Percentiles rank a stretch among this genome's conserved stretches.
phyloP scores from a whole-genome alignment of 1,140 invertebrate species.

The Amyelois transitella region DNA sequence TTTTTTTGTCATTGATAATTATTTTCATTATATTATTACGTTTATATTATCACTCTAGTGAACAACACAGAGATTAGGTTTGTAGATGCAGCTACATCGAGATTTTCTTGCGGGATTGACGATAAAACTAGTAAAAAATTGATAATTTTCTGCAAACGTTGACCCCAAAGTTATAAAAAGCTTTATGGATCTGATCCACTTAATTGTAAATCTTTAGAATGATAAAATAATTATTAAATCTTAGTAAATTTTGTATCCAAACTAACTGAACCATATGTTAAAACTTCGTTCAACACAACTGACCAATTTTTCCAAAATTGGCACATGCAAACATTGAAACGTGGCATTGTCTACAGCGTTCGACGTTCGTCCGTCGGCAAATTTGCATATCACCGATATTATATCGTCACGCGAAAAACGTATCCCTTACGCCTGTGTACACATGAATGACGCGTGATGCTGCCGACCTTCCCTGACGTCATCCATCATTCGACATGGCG shows the following conservation, averaged over 20 bases:
- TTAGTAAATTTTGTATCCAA: too few relatives aligned
- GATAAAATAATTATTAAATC: not conserved
- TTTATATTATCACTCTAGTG: too few relatives aligned
- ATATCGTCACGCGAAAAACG: slow-evolving; percentile 73
- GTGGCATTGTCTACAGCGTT: slow-evolving; percentile 33
- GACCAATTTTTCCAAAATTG: slow-evolving; percentile 3
- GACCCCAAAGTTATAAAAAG: too few relatives aligned
- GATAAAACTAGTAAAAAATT: too few relatives aligned
- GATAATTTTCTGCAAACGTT: too few relatives aligned
- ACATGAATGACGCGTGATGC: slow-evolving; percentile 73
- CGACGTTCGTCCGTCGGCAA: slow-evolving; percentile 49
- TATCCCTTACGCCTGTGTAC: slow-evolving; percentile 73
- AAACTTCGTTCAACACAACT: slow-evolving; percentile 14
- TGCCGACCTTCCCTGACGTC: slow-evolving; percentile 71
- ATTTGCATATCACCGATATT: slow-evolving; percentile 74
- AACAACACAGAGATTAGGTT: too few relatives aligned
- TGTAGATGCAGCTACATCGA: too few relatives aligned
- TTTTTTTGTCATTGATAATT: too few relatives aligned
- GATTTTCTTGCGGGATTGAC: too few relatives aligned
- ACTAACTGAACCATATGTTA: too few relatives aligned
- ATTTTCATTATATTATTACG: too few relatives aligned
- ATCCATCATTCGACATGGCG: slow-evolving; percentile 73
- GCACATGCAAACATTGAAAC: slow-evolving; percentile 4
- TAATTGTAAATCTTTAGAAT: not conserved
- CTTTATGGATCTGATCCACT: too few relatives aligned